Evolutionary conservation across 2,113 vertebrate genomes (phyloP).

Genomic region (Mus pahari): DNA sequence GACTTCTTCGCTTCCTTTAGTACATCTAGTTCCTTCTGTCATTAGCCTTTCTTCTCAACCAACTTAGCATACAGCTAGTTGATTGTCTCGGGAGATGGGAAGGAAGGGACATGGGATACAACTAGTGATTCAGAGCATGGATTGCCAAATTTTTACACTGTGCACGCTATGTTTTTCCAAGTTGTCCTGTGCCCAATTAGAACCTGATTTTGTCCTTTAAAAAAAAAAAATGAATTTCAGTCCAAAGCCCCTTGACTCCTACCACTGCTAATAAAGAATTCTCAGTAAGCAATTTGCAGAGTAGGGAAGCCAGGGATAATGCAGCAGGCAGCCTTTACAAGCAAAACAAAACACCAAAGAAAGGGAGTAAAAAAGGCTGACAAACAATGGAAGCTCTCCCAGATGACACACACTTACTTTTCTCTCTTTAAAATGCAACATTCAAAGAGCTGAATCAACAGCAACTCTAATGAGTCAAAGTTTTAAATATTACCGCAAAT

Average conservation of each 20-base stretch:
- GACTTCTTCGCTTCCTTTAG: constrained; percentile 42
- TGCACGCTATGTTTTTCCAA: constrained; percentile 65
- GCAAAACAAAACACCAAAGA: constrained; percentile 70
- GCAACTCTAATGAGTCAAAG: constrained; percentile 39
- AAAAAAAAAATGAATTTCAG: constrained; percentile 76
- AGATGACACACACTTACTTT: constrained; percentile 66
- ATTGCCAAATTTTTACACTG: constrained; percentile 66
- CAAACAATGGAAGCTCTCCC: constrained; percentile 72
- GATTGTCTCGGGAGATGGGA: constrained; percentile 64
- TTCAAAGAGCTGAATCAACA: constrained; percentile 73
- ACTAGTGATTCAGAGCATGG: constrained; percentile 41
- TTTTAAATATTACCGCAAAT: constrained; percentile 78
- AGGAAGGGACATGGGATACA: constrained; percentile 30
- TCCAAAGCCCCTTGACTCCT: constrained; percentile 73
- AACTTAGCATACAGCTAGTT: constrained; percentile 42
- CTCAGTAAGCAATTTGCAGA: constrained; percentile 73
- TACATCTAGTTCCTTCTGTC: constrained; percentile 62
- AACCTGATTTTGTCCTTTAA: constrained; percentile 56
- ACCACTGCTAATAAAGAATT: constrained; percentile 73
- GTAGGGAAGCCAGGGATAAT: constrained; percentile 74
- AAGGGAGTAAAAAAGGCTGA: constrained; percentile 77
- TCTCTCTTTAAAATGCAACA: constrained; percentile 58
- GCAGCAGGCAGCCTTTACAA: constrained; percentile 75
- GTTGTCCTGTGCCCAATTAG: constrained; percentile 65
- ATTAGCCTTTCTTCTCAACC: constrained; percentile 54